Evolutionary conservation across 2,113 vertebrate species (phyloP).

Genomic region (Hemichromis elongatus): DNA sequence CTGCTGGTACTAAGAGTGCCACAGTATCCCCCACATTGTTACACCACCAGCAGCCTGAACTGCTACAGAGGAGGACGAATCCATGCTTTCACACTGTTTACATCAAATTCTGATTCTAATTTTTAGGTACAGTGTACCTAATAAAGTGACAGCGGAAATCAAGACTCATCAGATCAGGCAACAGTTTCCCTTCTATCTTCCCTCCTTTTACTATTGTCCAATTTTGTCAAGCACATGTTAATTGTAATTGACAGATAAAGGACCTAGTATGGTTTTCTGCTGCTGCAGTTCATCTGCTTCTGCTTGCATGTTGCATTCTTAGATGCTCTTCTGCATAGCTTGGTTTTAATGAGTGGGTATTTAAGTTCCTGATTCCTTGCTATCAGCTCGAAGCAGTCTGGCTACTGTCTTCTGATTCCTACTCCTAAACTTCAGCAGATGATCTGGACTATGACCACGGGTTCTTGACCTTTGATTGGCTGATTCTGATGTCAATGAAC

Average conservation of each 20-base stretch:
- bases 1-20: neutral
- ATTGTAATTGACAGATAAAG: neutral
- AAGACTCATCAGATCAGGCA: neutral
- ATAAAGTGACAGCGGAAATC: neutral
- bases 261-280: neutral
- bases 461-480: neutral
- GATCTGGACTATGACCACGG: neutral
- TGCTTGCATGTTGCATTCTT: neutral
- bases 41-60: neutral
- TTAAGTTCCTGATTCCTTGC: neutral
- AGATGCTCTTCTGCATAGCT: too few species aligned
- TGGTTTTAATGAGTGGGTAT: neutral
- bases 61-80: neutral
- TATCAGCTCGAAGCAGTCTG: neutral
- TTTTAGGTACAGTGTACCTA: neutral
- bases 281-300: neutral
- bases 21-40: neutral
- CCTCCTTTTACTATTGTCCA: neutral
- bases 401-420: neutral
- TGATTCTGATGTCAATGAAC: neutral
- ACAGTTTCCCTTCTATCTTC: neutral
- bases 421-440: neutral
- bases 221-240: neutral
- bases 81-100: neutral
- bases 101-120: neutral